A percentile compares a stretch with the other conserved stretches of the same genome.
These are phyloP conservation scores for fruit fly (Drosophila melanogaster) DNA, from an alignment of 1,140 invertebrate genomes.

Conservation along the genomic window DNA sequence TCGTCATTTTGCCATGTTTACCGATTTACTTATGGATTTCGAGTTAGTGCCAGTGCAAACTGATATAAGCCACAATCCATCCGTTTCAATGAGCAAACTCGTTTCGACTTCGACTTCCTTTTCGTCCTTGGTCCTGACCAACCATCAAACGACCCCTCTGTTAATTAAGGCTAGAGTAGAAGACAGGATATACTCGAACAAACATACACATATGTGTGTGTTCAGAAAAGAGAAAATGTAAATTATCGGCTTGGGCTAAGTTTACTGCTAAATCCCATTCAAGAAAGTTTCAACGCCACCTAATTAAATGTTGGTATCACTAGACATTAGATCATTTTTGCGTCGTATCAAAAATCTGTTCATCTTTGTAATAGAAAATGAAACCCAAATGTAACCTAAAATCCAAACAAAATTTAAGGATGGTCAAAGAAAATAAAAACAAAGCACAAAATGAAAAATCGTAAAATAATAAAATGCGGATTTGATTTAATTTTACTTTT, in stretches of 20 bases:
- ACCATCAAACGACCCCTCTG: constrained; percentile 12
- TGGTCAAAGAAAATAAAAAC: constrained; percentile 2
- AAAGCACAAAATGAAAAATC: constrained; percentile 61
- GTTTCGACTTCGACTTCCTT: neutral
- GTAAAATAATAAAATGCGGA: constrained; percentile 75
- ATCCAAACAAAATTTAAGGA: neutral
- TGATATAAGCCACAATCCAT: constrained; percentile 26
- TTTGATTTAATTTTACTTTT: constrained; percentile 75
- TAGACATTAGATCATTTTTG: no score
- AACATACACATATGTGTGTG: constrained; percentile 13
- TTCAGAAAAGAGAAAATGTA: neutral
- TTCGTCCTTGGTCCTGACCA: neutral
- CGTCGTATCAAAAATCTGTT: no score
- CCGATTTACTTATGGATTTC: constrained; percentile 3
- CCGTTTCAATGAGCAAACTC: constrained; percentile 31
- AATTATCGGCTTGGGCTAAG: neutral
- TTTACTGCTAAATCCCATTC: neutral
- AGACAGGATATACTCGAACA: neutral
- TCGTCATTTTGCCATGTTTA: constrained; percentile 25
- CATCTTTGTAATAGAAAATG: neutral
- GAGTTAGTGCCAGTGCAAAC: constrained; percentile 1
- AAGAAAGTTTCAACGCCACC: neutral
- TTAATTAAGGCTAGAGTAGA: constrained; percentile 33
- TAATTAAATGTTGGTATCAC: no score
- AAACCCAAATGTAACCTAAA: neutral